Conservation (phyloP, 2,888 invertebrate genomes). For the Parasteatoda lunata region DNA sequence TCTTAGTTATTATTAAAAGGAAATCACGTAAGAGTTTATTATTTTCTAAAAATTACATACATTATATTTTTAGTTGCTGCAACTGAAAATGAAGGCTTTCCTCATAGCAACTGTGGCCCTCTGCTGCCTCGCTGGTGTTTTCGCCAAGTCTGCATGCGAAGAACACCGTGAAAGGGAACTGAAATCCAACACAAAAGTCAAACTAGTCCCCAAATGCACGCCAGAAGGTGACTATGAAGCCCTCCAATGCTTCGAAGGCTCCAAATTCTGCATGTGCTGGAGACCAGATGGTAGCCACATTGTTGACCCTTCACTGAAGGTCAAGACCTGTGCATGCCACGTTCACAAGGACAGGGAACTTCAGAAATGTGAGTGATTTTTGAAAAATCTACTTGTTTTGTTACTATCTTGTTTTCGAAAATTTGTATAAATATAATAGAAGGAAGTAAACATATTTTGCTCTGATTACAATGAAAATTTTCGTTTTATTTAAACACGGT, state of each 20-base stretch:
- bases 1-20: no score
- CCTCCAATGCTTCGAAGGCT: constrained; percentile 45
- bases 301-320: constrained; percentile 19
- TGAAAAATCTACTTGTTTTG: no score
- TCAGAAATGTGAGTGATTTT: constrained; percentile 4
- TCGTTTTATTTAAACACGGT: no score
- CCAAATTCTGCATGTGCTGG: constrained; percentile 55
- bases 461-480: no score
- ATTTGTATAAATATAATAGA: no score
- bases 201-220: constrained; percentile 49
- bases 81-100: background rate
- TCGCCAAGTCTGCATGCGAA: constrained; percentile 31
- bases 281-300: constrained; percentile 43
- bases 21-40: no score
- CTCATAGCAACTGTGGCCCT: background rate
- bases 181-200: constrained; percentile 24
- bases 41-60: no score
- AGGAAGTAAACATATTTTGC: no score
- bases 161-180: constrained; percentile 23
- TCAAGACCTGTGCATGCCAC: constrained; percentile 47
- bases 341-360: constrained; percentile 28
- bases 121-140: background rate
- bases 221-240: constrained; percentile 55
- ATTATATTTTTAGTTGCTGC: background rate
- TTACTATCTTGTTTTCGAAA: no score